phyloP scores from a whole-genome alignment of 2,113 vertebrate genomes.

The Hystrix cristata region DNA sequence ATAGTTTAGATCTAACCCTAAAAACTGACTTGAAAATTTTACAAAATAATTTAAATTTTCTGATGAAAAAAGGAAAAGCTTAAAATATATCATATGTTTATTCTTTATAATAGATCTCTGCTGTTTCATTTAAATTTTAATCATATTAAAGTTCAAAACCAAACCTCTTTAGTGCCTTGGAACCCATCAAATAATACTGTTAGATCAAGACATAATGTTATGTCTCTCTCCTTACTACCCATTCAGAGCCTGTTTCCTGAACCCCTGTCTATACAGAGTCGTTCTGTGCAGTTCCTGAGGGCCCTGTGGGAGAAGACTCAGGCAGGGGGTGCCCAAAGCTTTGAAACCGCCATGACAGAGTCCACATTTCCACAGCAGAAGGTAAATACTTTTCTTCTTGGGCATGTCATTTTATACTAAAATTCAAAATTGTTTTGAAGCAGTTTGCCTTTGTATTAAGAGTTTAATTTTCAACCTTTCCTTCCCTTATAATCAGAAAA shows the following conservation, averaged over 20 bases:
- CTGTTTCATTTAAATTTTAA: conserved; percentile 21
- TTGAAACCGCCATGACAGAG: conserved; percentile 94
- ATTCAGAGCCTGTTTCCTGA: conserved; percentile 92
- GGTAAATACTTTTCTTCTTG: conserved; percentile 85
- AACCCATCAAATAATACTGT: neutral
- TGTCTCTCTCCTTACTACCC: neutral
- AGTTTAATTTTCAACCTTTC: neutral
- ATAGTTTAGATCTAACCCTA: neutral
- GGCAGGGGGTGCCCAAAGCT: conserved; percentile 92
- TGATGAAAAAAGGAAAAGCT: conserved; percentile 50
- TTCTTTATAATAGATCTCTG: neutral
- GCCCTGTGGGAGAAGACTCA: conserved; percentile 94
- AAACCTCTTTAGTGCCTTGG: neutral
- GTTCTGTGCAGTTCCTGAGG: conserved; percentile 90
- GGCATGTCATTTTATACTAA: neutral
- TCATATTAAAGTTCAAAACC: neutral
- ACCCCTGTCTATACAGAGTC: conserved; percentile 90
- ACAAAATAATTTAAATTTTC: conserved; percentile 53
- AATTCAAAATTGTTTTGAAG: neutral
- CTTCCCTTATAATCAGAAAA: conserved; percentile 10
- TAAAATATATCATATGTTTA: neutral
- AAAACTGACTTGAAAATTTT: conserved; percentile 3
- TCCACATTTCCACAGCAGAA: conserved; percentile 92
- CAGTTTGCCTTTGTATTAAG: neutral
- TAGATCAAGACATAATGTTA: neutral